These are phyloP conservation scores for Lepeophtheirus salmonis DNA, from an alignment of 1,140 invertebrate genomes.

Conservation along the genomic window DNA sequence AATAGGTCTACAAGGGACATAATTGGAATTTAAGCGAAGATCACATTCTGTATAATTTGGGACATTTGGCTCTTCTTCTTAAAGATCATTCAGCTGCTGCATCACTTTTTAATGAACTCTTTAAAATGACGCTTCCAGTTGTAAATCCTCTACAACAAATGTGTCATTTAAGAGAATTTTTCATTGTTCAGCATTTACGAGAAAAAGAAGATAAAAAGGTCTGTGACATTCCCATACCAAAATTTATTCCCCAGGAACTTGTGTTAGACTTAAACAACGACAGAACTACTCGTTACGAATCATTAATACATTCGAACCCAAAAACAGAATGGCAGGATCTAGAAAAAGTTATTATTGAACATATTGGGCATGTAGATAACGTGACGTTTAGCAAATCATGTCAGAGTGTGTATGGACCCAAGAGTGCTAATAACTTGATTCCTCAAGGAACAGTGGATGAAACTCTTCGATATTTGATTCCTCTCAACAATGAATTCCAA, in stretches of 20 bases:
- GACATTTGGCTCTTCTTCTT: conserved; percentile 60
- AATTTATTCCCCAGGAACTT: conserved; percentile 2
- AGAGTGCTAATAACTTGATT: neutral
- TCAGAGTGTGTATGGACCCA: neutral
- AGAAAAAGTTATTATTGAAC: conserved; percentile 7
- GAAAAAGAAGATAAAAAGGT: conserved; percentile 8
- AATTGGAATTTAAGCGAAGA: conserved; percentile 79
- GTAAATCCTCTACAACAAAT: conserved; percentile 57
- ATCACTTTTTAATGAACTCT: conserved; percentile 52
- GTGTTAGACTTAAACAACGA: conserved; percentile 6
- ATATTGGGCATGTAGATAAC: neutral
- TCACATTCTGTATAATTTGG: conserved; percentile 83
- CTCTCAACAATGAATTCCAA: conserved; percentile 1
- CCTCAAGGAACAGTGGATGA: conserved; percentile 4
- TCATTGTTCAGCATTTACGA: conserved; percentile 37
- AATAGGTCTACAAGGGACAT: conserved; percentile 51
- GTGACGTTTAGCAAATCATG: neutral
- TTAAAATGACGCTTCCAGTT: conserved; percentile 49
- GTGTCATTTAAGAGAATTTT: conserved; percentile 67
- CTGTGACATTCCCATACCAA: conserved; percentile 11
- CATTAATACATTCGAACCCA: neutral
- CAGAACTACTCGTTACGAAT: neutral
- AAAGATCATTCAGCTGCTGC: conserved; percentile 52
- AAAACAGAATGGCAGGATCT: neutral
- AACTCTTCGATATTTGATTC: conserved; percentile 3